Base-by-base conservation (phyloP, 2,797 vertebrate species). In the Mycteria americana region DNA sequence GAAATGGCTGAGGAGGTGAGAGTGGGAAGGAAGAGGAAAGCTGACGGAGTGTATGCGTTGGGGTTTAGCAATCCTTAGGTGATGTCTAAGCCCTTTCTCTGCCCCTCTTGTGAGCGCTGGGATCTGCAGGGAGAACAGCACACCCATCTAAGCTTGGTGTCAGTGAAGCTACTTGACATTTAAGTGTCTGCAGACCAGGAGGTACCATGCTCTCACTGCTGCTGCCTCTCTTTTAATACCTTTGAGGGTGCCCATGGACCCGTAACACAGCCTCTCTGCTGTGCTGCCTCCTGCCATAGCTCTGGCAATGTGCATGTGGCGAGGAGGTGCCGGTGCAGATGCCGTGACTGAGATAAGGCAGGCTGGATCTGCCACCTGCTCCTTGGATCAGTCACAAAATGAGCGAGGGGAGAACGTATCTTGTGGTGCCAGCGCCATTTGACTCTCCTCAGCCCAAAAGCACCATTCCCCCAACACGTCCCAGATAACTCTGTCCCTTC, bases 281-380 rank as follows among this genome's bases (percentile, higher is more conserved):
- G 30, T 25, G 62, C 46, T n/a, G 24, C 16, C 37, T 11, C 19
- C 33, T 0, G 1, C n/a, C 21, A 3, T 53, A 10, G 39, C 63
- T 53, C 46, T 4, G 7, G 25, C 57, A 31, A 27, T 0, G 8
- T 27, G 48, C 62, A 4, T 1, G 0, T 9, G 41, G n/a, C 8
- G 21, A 35, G n/a, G 72, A 62, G 46, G 39, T 45, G 37, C 33
- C 37, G 27, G 45, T 12, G 72, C 63, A 59, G 82, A 19, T 6
- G 24, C 39, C 2, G 2, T 28, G 60, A 60, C 16, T 37, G 68
- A 23, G 60, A 11, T 18, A 12, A 39, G 39, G 28, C 22, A 67
- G 33, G 8, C 7, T 9, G 62, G 30, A 21, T 53, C 62, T 51
- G 46, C 22, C 10, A 8, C 43, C 14, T 7, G 51, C 27, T 43